phyloP scores from a whole-genome alignment of 2,888 invertebrate genomes.

The Ypsolopha sequella region DNA sequence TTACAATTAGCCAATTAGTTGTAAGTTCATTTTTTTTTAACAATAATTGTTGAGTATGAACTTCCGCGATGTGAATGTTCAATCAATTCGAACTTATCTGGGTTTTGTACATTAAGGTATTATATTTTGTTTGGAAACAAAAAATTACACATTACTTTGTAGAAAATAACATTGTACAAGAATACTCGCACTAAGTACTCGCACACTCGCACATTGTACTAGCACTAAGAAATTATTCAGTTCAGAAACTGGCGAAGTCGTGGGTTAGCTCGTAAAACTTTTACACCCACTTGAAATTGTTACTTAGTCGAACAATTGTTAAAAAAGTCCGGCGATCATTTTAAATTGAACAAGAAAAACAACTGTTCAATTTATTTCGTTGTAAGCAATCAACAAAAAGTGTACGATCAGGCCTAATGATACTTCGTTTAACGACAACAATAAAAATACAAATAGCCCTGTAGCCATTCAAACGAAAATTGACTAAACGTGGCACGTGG shows the following conservation, averaged over 20 bases:
- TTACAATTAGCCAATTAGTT: too few relatives aligned
- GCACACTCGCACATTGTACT: too few relatives aligned
- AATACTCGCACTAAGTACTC: too few relatives aligned
- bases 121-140: not conserved
- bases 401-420: constrained; percentile 36
- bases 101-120: too few relatives aligned
- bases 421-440: constrained; percentile 45
- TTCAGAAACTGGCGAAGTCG: not conserved
- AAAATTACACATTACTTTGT: not conserved
- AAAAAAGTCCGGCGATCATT: not conserved
- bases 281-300: not conserved
- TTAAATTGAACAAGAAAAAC: not conserved
- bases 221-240: not conserved
- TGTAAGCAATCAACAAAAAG: constrained; percentile 32
- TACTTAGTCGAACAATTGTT: not conserved
- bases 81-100: too few relatives aligned
- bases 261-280: not conserved
- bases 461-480: constrained; percentile 45
- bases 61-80: too few relatives aligned
- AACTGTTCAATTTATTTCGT: constrained; percentile 1
- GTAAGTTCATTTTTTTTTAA: too few relatives aligned
- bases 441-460: constrained; percentile 48
- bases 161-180: not conserved
- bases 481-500: constrained; percentile 58
- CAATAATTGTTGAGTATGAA: too few relatives aligned